Evolutionary conservation across 2,797 vertebrate genomes (phyloP), one percentile per base, ranked within the genome.

Genomic region (Argentina silus): DNA sequence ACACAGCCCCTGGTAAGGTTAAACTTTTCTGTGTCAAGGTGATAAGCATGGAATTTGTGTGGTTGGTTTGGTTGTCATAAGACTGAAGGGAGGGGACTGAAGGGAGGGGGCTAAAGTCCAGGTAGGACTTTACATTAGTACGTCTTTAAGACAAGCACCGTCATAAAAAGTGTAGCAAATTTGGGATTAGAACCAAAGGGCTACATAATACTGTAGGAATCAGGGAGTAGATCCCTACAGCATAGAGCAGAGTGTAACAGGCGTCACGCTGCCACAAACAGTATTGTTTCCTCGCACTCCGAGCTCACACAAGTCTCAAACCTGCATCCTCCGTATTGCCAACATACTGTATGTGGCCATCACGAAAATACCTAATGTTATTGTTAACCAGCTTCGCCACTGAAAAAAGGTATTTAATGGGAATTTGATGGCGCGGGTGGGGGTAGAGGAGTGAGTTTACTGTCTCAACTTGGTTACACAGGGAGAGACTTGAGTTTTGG

Each of bases 1-100:
- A 43, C 67, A 67, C 77, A 59, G 61, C 15, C 43, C 63, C 6
- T 45, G 48, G 23, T 66, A 53, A 73, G 61, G 50, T 55, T 67
- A 21, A 70, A 71, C 43, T 21, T 67, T 56, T 73, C 47, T 48
- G 55, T 55, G 50, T 67, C 50, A 9, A 63, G 48, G 57, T 74
- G 66, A 74, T 68, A 71, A 77, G 57, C 59, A 8, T 67, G 67
- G 67, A 77, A 74, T 81, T 79, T 68, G 50, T 43, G 67, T 27
- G 51, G 61, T 69, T 63, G 53, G 67, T 7, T 44, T 43, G 11
- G 70, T 72, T 43, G 48, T 55, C 11, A 63, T 6, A 15, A 48
- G 21, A 19, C 36, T 53, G 8, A 53, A 17, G 42, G 47, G 23
- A 53, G 36, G 62, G 0, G 8, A 53, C 14, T 21, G 47, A 23